Percentiles rank a stretch among this genome's conserved stretches.
Conservation (phyloP, 2,888 invertebrate species). For the Acrobasis consociella region DNA sequence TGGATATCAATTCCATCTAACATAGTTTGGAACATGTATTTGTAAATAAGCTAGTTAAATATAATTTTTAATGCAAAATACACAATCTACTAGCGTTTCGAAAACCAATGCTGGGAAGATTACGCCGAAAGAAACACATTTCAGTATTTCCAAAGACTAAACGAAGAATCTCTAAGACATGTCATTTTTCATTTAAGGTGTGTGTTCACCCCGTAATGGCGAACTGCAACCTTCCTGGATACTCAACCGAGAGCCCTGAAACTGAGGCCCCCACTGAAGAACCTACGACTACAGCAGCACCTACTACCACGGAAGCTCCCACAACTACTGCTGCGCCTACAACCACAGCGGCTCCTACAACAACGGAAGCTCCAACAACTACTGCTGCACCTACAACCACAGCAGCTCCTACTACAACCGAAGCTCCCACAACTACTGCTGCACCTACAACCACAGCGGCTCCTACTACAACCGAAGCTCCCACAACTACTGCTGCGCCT, state of each 20-base stretch:
- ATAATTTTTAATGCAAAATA: too few relatives aligned
- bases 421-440: constrained; percentile 18
- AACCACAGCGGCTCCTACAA: neutral
- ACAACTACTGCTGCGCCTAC: neutral
- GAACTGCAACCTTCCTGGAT: constrained; percentile 10
- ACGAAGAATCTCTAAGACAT: too few relatives aligned
- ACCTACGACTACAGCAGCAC: neutral
- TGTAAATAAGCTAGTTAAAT: too few relatives aligned
- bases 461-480: constrained; percentile 30
- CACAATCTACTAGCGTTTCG: too few relatives aligned
- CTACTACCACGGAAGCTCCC: neutral
- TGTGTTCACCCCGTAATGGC: constrained; percentile 9
- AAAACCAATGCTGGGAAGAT: too few relatives aligned
- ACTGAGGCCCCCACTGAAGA: constrained; percentile 8
- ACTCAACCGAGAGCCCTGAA: constrained; percentile 3
- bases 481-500: neutral
- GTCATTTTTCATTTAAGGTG: constrained; percentile 3
- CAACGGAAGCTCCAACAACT: neutral
- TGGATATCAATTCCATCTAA: too few relatives aligned
- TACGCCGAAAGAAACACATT: too few relatives aligned
- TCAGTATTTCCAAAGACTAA: too few relatives aligned
- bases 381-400: constrained; percentile 10
- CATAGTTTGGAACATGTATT: too few relatives aligned
- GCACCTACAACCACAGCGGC: constrained; percentile 22
- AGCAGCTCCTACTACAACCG: constrained; percentile 22